Evolutionary conservation across 2,888 invertebrate species (phyloP), one percentile per base, ranked within the genome.

Genomic region (Coleophora flavipennella): DNA sequence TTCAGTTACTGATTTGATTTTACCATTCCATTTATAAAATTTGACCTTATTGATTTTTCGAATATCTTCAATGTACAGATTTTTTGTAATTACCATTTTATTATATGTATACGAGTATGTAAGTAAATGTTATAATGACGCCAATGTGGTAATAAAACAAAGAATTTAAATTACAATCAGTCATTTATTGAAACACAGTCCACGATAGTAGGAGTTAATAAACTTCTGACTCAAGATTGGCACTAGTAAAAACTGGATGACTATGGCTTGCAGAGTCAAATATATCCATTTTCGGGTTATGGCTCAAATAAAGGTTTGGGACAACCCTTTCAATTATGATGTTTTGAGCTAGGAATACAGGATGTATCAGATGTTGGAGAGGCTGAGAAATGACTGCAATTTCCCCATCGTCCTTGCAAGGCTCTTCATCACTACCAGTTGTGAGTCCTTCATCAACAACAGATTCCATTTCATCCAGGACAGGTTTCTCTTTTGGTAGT

Each of bases 261-360:
- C 28, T 38, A 11, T n/a, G 10, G 36, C 32, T 37, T 12, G 33
- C 13, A 37, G 29, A 31, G 8, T 39, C 26, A 8, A 28, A 8
- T 37, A 38, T 42, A 31, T 27, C 26, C 9, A 3, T 28, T n/a
- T n/a, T 25, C 20, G 20, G 20, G 3, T 20, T 20, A 20, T 20
- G 20, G 20, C 20, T 20, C 6, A 20, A 6, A 20, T 20, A 20
- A 20, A 59, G 45, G 31, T 59, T 56, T 8, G 64, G 61, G n/a
- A 59, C 40, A 32, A 66, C 42, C 20, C 60, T 59, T 29, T 63
- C 55, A 34, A 55, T 42, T 6, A 64, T 46, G 45, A 65, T 57
- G 35, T 64, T 49, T 38, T 57, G 52, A 13, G 49, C 61, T 38
- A 54, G 59, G 27, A 45, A 38, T 7, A 43, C 46, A 8, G 56